These are phyloP conservation scores for Dicrostonyx torquatus DNA, from an alignment of 2,797 vertebrate species.

Conservation along the genomic window DNA sequence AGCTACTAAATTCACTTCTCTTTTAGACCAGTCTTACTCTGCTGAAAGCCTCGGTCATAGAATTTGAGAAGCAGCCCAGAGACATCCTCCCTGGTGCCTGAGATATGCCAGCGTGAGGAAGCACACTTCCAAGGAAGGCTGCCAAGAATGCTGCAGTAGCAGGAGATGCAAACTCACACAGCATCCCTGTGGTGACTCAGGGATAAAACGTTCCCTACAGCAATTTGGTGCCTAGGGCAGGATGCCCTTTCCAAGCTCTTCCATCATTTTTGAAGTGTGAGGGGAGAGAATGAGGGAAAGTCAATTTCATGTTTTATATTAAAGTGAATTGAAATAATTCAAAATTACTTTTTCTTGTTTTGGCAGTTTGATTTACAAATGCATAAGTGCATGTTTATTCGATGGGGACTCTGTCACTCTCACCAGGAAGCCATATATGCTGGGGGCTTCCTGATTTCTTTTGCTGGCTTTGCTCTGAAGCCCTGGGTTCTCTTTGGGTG, in stretches of 20 bases:
- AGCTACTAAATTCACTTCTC: not conserved
- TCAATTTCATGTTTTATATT: constrained; percentile 74
- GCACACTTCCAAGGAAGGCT: constrained; percentile 35
- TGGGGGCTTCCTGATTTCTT: not conserved
- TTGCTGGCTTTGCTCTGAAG: not conserved
- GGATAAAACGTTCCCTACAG: constrained; percentile 27
- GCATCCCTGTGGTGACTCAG: not conserved
- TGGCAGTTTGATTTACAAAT: constrained; percentile 51
- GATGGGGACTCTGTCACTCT: not conserved
- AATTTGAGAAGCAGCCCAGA: constrained; percentile 42
- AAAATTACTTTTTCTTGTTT: constrained; percentile 65
- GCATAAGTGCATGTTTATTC: constrained; percentile 35
- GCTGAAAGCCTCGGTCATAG: not conserved
- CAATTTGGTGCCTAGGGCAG: constrained; percentile 56
- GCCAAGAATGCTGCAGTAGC: constrained; percentile 14
- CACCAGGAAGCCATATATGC: not conserved
- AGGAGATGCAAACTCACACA: constrained; percentile 56
- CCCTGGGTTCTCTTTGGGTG: not conserved
- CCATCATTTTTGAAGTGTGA: not conserved
- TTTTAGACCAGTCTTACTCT: not conserved
- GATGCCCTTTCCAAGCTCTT: not conserved
- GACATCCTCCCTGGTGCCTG: not conserved
- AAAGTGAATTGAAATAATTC: constrained; percentile 66
- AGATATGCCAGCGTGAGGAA: not conserved
- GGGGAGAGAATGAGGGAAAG: not conserved